Percentiles rank a stretch among this genome's conserved stretches.
Evolutionary conservation across 2,797 vertebrate species (phyloP).

Genomic region (Gymnocypris eckloni): DNA sequence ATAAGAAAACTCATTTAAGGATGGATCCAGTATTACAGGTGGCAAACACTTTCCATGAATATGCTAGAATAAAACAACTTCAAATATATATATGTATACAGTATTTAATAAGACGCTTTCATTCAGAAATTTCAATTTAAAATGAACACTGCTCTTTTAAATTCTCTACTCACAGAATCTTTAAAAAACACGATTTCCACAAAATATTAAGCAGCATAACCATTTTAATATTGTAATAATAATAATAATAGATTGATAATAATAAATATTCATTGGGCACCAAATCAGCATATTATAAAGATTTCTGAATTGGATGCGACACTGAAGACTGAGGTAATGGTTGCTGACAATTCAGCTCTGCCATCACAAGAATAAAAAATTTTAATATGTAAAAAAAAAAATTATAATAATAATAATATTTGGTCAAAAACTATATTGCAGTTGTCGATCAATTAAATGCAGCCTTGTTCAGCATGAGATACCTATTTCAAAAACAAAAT

Average conservation of each 20-base stretch:
- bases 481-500: neutral
- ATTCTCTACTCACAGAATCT: neutral
- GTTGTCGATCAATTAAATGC: neutral
- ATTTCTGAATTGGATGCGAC: neutral
- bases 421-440: neutral
- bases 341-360: neutral
- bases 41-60: constrained; percentile 10
- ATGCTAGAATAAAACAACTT: neutral
- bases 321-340: neutral
- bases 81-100: too few species aligned
- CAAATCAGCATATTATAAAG: neutral
- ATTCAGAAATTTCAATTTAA: neutral
- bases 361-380: neutral
- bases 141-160: neutral
- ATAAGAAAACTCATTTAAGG: neutral
- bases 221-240: neutral
- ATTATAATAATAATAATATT: neutral
- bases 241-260: neutral
- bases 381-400: too few species aligned
- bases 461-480: neutral
- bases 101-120: too few species aligned
- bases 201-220: neutral
- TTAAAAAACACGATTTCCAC: neutral
- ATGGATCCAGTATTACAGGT: neutral
- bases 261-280: neutral